Evolutionary conservation across 1,140 invertebrate species (phyloP).

Genomic region (Sycobia sp.): DNA sequence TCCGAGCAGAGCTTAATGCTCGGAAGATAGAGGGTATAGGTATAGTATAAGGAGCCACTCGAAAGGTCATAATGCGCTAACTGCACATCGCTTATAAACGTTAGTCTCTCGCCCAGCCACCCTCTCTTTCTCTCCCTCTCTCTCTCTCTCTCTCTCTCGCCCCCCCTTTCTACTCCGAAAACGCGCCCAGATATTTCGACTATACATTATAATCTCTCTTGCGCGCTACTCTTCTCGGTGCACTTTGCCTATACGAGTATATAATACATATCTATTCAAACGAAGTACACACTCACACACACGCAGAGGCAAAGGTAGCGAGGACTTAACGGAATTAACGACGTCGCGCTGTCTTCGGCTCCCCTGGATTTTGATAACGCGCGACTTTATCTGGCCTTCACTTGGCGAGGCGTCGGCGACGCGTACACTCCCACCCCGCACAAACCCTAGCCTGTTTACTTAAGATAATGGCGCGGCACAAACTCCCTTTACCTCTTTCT

Average conservation of each 20-base stretch:
- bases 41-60: too few relatives aligned
- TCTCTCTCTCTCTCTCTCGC: too few relatives aligned
- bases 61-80: too few relatives aligned
- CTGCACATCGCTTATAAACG: background rate
- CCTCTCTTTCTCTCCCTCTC: too few relatives aligned
- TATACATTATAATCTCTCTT: constrained; percentile 25
- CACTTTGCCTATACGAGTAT: too few relatives aligned
- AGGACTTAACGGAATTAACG: constrained; percentile 52
- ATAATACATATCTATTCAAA: constrained; percentile 24
- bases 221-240: too few relatives aligned
- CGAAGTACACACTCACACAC: too few relatives aligned
- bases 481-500: background rate
- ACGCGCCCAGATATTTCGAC: constrained; percentile 11
- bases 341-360: constrained; percentile 37
- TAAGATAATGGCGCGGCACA: constrained; percentile 52
- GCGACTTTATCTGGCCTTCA: constrained; percentile 55
- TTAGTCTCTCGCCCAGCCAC: too few relatives aligned
- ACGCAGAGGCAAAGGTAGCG: background rate
- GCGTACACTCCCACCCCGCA: too few relatives aligned
- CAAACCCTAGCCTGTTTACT: constrained; percentile 59
- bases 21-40: too few relatives aligned
- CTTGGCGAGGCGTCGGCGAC: constrained; percentile 39
- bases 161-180: too few relatives aligned
- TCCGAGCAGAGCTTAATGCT: too few relatives aligned
- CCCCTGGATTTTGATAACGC: constrained; percentile 57